Evolutionary conservation across 1,140 invertebrate species (phyloP).

Genomic region (Psilanteris sp.): DNA sequence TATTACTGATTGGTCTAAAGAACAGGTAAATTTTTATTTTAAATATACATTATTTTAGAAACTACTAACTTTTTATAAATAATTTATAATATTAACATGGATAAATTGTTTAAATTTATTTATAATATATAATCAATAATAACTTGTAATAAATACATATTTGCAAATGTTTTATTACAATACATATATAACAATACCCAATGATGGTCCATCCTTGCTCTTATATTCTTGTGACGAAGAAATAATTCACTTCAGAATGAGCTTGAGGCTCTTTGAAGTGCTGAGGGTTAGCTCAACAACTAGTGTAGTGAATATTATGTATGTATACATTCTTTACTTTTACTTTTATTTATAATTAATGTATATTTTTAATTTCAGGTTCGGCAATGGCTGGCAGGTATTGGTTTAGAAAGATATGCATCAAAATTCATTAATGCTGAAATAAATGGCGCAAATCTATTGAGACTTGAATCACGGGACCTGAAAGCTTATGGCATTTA

Average conservation of each 20-base stretch:
- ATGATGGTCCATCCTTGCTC: conserved; percentile 77
- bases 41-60: too few species aligned
- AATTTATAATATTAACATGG: too few species aligned
- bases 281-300: too few species aligned
- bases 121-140: too few species aligned
- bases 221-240: conserved; percentile 71
- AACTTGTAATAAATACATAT: not conserved
- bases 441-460: conserved; percentile 89
- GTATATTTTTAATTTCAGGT: conserved; percentile 28
- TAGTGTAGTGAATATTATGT: too few species aligned
- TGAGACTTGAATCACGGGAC: conserved; percentile 91
- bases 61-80: too few species aligned
- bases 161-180: too few species aligned
- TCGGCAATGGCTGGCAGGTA: conserved; percentile 85
- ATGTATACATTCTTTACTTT: too few species aligned
- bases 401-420: conserved; percentile 90
- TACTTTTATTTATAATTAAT: too few species aligned
- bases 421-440: conserved; percentile 90
- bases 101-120: too few species aligned
- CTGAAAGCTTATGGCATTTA: conserved; percentile 91
- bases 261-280: conserved; percentile 68
- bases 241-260: conserved; percentile 62
- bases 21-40: conserved; percentile 86
- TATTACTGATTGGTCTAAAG: conserved; percentile 91
- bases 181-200: conserved; percentile 9